These are phyloP conservation scores for Dolichoris vasculosae DNA, from an alignment of 1,140 invertebrate genomes.

Conservation along the genomic window DNA sequence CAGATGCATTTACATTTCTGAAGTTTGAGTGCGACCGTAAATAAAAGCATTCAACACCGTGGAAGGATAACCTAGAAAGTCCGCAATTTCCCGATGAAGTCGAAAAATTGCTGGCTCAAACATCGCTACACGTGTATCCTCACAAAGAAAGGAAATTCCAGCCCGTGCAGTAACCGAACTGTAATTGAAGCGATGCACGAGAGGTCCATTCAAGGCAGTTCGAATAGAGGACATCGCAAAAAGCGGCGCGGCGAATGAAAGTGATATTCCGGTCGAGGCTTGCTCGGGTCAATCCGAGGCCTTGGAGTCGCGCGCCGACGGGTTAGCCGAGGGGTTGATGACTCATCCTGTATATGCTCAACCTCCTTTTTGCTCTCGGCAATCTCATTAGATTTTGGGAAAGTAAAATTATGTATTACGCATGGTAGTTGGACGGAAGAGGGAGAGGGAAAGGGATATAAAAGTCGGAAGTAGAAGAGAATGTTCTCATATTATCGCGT, in stretches of 20 bases:
- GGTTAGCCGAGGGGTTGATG: not conserved
- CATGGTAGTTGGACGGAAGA: no score
- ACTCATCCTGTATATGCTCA: not conserved
- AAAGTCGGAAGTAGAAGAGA: not conserved
- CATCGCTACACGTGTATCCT: no score
- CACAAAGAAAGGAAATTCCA: no score
- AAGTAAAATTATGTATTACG: not conserved
- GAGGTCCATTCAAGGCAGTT: not conserved
- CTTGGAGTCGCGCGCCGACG: not conserved
- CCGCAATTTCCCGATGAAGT: no score
- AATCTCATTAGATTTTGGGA: not conserved
- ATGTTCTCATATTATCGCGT: not conserved
- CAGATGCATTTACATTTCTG: no score
- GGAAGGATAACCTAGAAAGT: no score
- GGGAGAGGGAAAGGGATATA: not conserved
- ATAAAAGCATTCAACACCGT: no score
- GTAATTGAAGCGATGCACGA: no score
- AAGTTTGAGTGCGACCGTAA: no score
- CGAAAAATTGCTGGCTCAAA: no score
- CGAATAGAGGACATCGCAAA: not conserved
- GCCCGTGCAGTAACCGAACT: no score
- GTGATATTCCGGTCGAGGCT: conserved; percentile 46
- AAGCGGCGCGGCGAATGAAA: conserved; percentile 23
- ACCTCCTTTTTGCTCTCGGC: not conserved
- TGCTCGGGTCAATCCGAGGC: conserved; percentile 23